These are phyloP conservation scores for Trichosurus vulpecula DNA, from an alignment of 2,797 vertebrate species.

Conservation along the genomic window DNA sequence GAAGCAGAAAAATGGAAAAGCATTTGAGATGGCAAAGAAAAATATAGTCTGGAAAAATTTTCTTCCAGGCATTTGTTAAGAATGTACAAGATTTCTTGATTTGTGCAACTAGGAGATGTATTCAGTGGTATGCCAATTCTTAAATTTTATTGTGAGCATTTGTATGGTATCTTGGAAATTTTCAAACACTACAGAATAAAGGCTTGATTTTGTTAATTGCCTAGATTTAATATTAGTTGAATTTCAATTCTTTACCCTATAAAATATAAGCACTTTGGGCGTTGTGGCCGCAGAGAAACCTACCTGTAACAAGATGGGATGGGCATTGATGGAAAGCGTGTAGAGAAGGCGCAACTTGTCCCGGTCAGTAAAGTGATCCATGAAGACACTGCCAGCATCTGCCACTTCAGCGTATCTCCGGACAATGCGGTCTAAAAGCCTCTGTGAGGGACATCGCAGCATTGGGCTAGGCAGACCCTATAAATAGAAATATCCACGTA, in stretches of 20 bases:
- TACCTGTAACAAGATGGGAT: conserved; percentile 90
- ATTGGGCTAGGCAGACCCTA: conserved; percentile 87
- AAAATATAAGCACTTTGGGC: not conserved
- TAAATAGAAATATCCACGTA: not conserved
- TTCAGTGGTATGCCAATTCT: not conserved
- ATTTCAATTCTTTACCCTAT: not conserved
- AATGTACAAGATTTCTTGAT: not conserved
- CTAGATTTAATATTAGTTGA: not conserved
- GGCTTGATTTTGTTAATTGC: not conserved
- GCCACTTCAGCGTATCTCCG: conserved; percentile 88
- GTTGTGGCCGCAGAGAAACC: fast-evolving
- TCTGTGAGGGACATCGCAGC: conserved; percentile 89
- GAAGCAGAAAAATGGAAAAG: not conserved
- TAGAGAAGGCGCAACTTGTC: conserved; percentile 91
- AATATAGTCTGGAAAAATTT: not conserved
- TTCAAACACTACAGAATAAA: not conserved
- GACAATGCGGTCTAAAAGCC: conserved; percentile 89
- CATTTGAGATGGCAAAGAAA: not conserved
- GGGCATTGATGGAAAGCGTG: conserved; percentile 88
- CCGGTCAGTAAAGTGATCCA: conserved; percentile 88
- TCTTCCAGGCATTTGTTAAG: not conserved
- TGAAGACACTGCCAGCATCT: conserved; percentile 89
- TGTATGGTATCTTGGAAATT: not conserved
- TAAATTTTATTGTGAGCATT: not conserved
- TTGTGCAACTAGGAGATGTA: not conserved